Conservation (phyloP, 2,113 vertebrate species). For the Murina feae region DNA sequence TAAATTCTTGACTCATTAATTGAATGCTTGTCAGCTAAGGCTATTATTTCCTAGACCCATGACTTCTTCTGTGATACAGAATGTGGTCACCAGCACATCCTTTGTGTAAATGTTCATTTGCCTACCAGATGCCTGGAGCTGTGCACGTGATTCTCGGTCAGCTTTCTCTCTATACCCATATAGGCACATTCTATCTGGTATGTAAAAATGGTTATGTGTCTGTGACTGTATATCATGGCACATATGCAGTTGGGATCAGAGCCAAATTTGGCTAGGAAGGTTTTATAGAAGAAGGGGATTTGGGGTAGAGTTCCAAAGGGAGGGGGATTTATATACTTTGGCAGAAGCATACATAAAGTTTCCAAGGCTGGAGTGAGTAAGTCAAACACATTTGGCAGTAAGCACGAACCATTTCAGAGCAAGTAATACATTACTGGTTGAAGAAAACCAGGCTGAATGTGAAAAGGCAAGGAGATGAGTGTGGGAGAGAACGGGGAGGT, state of each 20-base stretch:
- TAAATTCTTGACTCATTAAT: background rate
- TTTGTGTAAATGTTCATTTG: background rate
- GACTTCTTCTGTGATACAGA: background rate
- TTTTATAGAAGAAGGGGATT: conserved; percentile 14
- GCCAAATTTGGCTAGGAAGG: background rate
- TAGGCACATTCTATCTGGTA: background rate
- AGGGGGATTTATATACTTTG: background rate
- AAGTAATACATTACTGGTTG: conserved; percentile 11
- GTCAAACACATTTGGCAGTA: background rate
- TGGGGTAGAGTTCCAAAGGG: background rate
- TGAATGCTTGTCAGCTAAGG: background rate
- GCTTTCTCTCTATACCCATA: background rate
- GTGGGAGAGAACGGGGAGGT: background rate
- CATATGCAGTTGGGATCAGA: background rate
- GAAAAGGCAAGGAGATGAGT: background rate
- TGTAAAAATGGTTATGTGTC: background rate
- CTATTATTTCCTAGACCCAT: background rate
- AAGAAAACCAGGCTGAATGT: background rate
- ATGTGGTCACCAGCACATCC: background rate
- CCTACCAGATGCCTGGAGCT: background rate
- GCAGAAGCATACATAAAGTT: background rate
- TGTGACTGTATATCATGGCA: background rate
- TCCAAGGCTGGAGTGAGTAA: background rate
- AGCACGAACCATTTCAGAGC: background rate
- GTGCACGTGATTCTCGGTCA: background rate